These are phyloP conservation scores for Steromphala cineraria DNA, from an alignment of 2,888 invertebrate species.

Conservation along the genomic window DNA sequence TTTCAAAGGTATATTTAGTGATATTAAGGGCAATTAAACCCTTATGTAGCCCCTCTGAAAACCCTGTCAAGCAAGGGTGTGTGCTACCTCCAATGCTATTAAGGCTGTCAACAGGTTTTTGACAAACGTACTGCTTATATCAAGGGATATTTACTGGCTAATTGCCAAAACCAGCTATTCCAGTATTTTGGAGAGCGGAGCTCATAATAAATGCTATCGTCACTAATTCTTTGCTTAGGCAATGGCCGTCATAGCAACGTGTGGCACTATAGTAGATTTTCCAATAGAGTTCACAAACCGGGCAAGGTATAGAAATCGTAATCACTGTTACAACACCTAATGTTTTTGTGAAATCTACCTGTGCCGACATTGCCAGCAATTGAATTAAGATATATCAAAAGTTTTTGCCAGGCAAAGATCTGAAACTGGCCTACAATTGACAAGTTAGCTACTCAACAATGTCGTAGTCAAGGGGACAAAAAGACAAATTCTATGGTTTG, in stretches of 20 bases:
- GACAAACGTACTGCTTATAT: slow-evolving; percentile 4
- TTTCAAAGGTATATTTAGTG: too few relatives aligned
- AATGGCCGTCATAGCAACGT: slow-evolving; percentile 12
- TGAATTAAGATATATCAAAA: slow-evolving; percentile 19
- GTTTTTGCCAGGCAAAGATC: background rate
- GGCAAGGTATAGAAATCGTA: slow-evolving; percentile 17
- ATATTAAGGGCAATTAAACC: too few relatives aligned
- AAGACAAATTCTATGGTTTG: slow-evolving; percentile 17
- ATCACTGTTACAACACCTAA: slow-evolving; percentile 14
- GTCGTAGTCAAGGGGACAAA: slow-evolving; percentile 9
- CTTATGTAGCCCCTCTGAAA: too few relatives aligned
- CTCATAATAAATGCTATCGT: slow-evolving; percentile 12
- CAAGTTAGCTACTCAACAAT: background rate
- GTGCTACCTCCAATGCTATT: background rate
- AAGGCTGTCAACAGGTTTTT: background rate
- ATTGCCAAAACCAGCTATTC: slow-evolving; percentile 14
- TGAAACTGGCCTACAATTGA: background rate
- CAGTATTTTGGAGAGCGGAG: slow-evolving; percentile 13
- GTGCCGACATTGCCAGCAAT: background rate
- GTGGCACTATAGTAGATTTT: slow-evolving; percentile 11
- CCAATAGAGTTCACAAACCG: slow-evolving; percentile 19
- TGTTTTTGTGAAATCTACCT: slow-evolving; percentile 23
- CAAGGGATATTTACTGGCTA: slow-evolving; percentile 14
- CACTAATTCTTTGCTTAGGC: slow-evolving; percentile 14
- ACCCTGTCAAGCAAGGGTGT: too few relatives aligned